Percentiles rank a stretch among this genome's conserved stretches.
phyloP scores from a whole-genome alignment of 2,888 invertebrate genomes.

The Caenorhabditis virilis region DNA sequence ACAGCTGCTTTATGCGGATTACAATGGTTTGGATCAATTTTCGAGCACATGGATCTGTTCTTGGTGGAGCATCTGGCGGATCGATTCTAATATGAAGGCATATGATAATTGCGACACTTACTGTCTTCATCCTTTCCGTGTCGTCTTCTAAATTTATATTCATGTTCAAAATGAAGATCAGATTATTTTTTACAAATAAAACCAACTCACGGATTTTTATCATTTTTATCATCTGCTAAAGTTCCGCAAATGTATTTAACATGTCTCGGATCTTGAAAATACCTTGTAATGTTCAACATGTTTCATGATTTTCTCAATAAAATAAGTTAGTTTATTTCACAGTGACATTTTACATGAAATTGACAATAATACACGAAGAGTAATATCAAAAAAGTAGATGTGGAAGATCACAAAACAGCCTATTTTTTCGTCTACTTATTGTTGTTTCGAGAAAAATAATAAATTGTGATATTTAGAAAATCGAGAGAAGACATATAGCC shows the following conservation, averaged over 20 bases:
- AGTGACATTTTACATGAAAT: too few relatives aligned
- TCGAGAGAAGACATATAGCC: too few relatives aligned
- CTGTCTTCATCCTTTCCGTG: conserved; percentile 87
- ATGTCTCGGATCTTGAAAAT: conserved; percentile 62
- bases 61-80: conserved; percentile 90
- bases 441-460: too few relatives aligned
- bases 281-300: too few relatives aligned
- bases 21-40: conserved; percentile 80
- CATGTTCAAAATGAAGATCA: too few relatives aligned
- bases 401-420: too few relatives aligned
- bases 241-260: conserved; percentile 56
- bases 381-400: too few relatives aligned
- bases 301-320: too few relatives aligned
- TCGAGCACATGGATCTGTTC: conserved; percentile 86
- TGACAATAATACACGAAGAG: too few relatives aligned
- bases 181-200: not conserved
- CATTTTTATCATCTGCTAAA: conserved; percentile 36
- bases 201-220: conserved; percentile 31
- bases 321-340: too few relatives aligned
- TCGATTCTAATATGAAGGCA: conserved; percentile 99
- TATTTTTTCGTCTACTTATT: too few relatives aligned
- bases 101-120: conserved; percentile 93
- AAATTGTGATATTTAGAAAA: too few relatives aligned
- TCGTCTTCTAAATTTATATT: conserved; percentile 6
- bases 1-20: conserved; percentile 81